Base-by-base conservation (phyloP, 2,888 invertebrate genomes). In the Junonia oenone region DNA sequence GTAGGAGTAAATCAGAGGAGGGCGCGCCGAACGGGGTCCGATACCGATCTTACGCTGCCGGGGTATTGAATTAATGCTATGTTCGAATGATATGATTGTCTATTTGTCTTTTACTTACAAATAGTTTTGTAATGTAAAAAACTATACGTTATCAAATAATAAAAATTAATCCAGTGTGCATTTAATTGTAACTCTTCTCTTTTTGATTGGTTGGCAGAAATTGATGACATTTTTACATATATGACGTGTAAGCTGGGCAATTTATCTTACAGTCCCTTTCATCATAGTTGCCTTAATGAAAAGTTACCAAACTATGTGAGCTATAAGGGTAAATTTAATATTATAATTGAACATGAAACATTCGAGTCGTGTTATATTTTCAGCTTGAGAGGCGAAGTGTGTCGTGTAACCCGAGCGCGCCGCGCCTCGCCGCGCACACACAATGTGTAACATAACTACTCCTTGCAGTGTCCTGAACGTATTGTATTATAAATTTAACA, bases 291-390 rank as follows among this genome's bases (percentile, higher is more conserved):
- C n/a, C n/a, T n/a, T n/a, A n/a, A n/a, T n/a, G n/a, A n/a, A n/a
- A n/a, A n/a, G n/a, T n/a, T n/a, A n/a, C n/a, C n/a, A n/a, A n/a
- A n/a, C n/a, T n/a, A n/a, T n/a, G n/a, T n/a, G 22, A 22, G 22
- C n/a, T 3, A 22, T 22, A 22, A 3, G 22, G 5, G 5, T 22
- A 22, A 2, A 22, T 22, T 22, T 22, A 3, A 22, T 11, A 33
- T n/a, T n/a, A 33, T 33, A 33, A 33, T 33, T 33, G n/a, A 22
- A 17, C 46, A 53, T 38, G 27, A 50, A 22, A 46, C 2, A 46
- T 53, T 29, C 17, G n/a, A 51, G 55, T 56, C 55, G 38, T 40
- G 51, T 51, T 33, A 3, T 2, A 40, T 56, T 56, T 56, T 51
- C 38, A 51, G 46, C n/a, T 46, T 27, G 52, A 51, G 52, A 5